phyloP scores from a whole-genome alignment of 92 coral and sea anemone genomes.

The Zoanthus sansibaricus region DNA sequence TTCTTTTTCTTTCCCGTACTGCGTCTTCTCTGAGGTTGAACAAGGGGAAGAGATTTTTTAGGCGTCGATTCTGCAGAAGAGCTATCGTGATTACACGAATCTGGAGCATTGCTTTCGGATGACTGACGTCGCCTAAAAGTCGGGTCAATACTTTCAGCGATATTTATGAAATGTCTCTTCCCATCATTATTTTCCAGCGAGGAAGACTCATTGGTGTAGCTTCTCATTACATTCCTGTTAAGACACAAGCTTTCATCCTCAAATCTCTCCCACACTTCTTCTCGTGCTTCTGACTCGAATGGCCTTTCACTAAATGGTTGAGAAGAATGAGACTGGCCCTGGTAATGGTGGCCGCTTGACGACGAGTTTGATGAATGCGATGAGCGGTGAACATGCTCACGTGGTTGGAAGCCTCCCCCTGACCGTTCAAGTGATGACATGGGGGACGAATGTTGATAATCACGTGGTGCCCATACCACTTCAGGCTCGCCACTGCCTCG shows the following conservation, averaged over 20 bases:
- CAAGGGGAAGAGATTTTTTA: slow-evolving; percentile 75
- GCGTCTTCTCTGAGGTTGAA: slow-evolving; percentile 94
- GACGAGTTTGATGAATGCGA: slow-evolving; percentile 77
- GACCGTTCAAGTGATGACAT: slow-evolving; percentile 73
- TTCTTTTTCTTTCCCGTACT: slow-evolving; percentile 75
- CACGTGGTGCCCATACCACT: slow-evolving; percentile 36
- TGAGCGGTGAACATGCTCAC: slow-evolving; percentile 41
- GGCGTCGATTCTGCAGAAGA: slow-evolving; percentile 61
- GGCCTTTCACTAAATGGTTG: slow-evolving; percentile 35
- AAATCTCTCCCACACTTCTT: slow-evolving; percentile 87
- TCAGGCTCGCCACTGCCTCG: slow-evolving; percentile 36
- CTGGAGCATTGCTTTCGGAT: slow-evolving; percentile 23
- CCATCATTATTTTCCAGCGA: slow-evolving; percentile 56
- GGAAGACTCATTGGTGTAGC: slow-evolving; percentile 66
- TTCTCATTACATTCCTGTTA: slow-evolving; percentile 64
- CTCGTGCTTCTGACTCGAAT: slow-evolving; percentile 69
- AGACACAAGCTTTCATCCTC: slow-evolving; percentile 66
- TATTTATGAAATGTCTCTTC: slow-evolving; percentile 71
- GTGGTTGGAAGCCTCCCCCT: slow-evolving; percentile 27
- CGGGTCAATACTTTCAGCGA: slow-evolving; percentile 95
- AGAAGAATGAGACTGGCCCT: slow-evolving; percentile 45
- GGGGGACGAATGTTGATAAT: slow-evolving; percentile 62
- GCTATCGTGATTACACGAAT: neutral
- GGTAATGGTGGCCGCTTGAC: slow-evolving; percentile 57
- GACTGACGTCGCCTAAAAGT: slow-evolving; percentile 77